A percentile compares a stretch with the other conserved stretches of the same genome.
Conservation (phyloP, 1,140 invertebrate species). For the Heliconius congener region DNA sequence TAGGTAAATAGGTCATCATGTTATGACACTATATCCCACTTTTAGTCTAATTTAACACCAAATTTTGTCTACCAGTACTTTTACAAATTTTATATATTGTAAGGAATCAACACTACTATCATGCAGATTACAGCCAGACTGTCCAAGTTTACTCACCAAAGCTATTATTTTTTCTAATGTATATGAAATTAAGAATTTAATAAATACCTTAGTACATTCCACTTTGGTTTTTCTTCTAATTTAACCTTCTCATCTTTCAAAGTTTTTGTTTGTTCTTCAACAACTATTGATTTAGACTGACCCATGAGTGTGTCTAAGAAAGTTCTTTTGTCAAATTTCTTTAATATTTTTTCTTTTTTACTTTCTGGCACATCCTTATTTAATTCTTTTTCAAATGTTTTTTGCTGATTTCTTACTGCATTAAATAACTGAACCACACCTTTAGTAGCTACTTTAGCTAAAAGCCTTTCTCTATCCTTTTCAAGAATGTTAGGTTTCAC, state of each 20-base stretch:
- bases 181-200: neutral
- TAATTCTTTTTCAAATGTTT: conserved; percentile 87
- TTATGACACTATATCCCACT: too few species aligned
- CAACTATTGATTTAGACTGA: conserved; percentile 83
- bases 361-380: conserved; percentile 88
- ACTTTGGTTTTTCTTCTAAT: conserved; percentile 75
- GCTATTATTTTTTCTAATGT: too few species aligned
- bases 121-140: too few species aligned
- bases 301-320: conserved; percentile 93
- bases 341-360: conserved; percentile 91
- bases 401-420: conserved; percentile 93
- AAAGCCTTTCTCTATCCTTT: conserved; percentile 87
- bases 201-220: conserved; percentile 81
- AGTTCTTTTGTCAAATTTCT: conserved; percentile 89
- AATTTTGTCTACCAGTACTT: too few species aligned
- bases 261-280: conserved; percentile 81
- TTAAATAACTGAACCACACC: conserved; percentile 96
- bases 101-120: too few species aligned
- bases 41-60: too few species aligned
- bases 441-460: conserved; percentile 93
- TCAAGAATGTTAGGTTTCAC: conserved; percentile 88
- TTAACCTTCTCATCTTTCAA: conserved; percentile 70
- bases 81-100: too few species aligned
- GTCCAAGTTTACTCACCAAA: too few species aligned
- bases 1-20: too few species aligned